Evolutionary conservation across 1,140 invertebrate genomes (phyloP).

Genomic region (Brachionus angularis): DNA sequence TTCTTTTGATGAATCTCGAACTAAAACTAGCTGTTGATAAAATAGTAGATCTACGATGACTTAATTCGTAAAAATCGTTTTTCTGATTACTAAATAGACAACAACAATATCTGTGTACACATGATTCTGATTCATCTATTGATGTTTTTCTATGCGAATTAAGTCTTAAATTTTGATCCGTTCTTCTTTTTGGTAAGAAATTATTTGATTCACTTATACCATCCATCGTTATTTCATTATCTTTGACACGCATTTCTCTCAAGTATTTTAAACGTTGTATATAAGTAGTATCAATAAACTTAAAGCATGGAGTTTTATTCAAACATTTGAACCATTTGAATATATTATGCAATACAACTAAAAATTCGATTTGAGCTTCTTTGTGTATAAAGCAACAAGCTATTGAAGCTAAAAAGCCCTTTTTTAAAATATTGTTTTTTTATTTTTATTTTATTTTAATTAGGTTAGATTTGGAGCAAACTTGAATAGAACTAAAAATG

Average conservation of each 20-base stretch:
- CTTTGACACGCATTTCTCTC: background rate
- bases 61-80: slow-evolving; percentile 20
- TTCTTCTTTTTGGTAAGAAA: background rate
- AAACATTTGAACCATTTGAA: background rate
- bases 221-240: no score
- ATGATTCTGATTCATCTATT: background rate
- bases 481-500: slow-evolving; percentile 18
- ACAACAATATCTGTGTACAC: background rate
- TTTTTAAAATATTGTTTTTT: no score
- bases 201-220: no score
- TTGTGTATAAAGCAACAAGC: slow-evolving; percentile 41
- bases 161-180: background rate
- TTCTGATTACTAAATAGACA: slow-evolving; percentile 22
- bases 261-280: background rate
- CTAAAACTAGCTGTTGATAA: background rate
- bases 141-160: background rate
- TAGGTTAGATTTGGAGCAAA: background rate
- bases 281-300: background rate
- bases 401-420: slow-evolving; percentile 35
- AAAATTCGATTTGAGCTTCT: slow-evolving; percentile 25
- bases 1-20: no score
- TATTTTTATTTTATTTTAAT: background rate
- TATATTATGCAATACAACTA: slow-evolving; percentile 4
- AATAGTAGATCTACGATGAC: slow-evolving; percentile 10
- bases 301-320: background rate